Conservation (phyloP, 1,140 invertebrate genomes). For the Chelonus insularis region DNA sequence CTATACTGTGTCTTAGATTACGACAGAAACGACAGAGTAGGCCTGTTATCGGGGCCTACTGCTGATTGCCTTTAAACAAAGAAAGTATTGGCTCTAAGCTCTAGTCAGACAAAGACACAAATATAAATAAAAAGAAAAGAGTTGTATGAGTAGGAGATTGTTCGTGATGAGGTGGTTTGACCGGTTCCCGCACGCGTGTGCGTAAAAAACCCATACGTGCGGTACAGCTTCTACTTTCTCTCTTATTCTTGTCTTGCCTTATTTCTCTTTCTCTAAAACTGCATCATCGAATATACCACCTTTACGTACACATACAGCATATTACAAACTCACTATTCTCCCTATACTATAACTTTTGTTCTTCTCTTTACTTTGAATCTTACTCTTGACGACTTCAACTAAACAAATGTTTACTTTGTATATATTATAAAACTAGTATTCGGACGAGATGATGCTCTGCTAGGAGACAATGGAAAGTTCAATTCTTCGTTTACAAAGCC, state of each 20-base stretch:
- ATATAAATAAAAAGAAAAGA: slow-evolving; percentile 34
- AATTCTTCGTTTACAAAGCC: too few species aligned
- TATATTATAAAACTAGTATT: neutral
- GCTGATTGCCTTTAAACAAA: slow-evolving; percentile 52
- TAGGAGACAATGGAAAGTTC: too few species aligned
- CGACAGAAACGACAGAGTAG: slow-evolving; percentile 56
- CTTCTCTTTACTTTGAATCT: neutral
- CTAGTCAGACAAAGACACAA: slow-evolving; percentile 10
- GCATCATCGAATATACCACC: neutral
- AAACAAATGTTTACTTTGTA: neutral
- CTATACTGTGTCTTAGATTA: slow-evolving; percentile 33
- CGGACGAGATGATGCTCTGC: neutral
- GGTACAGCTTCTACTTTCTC: slow-evolving; percentile 17
- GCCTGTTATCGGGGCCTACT: slow-evolving; percentile 56
- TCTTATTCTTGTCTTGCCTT: slow-evolving; percentile 7
- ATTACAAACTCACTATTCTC: neutral
- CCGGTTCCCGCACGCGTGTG: slow-evolving; percentile 55
- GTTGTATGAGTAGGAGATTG: slow-evolving; percentile 57
- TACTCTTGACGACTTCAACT: slow-evolving; percentile 5
- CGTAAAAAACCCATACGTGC: slow-evolving; percentile 40
- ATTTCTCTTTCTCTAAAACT: slow-evolving; percentile 16
- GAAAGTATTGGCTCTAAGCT: slow-evolving; percentile 16
- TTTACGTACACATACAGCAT: neutral
- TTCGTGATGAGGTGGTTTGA: slow-evolving; percentile 60
- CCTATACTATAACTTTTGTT: neutral